Evolutionary conservation across 2,888 invertebrate species (phyloP).

Genomic region (Dorcus hopei): DNA sequence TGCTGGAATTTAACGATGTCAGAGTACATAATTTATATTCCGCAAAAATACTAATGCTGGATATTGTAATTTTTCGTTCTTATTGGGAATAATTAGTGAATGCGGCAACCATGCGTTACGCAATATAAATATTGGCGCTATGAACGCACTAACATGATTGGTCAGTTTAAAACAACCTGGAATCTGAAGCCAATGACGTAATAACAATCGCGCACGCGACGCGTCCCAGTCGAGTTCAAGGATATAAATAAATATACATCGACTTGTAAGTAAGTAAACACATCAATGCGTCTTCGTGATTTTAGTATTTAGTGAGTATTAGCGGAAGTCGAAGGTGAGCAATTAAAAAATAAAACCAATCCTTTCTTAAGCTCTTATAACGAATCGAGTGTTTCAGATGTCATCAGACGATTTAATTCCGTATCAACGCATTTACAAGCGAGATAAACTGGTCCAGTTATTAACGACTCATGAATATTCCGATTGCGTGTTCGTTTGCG

Average conservation of each 20-base stretch:
- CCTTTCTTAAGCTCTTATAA: background rate
- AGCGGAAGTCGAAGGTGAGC: background rate
- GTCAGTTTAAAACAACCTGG: background rate
- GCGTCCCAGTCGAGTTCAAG: slow-evolving; percentile 38
- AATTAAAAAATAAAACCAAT: background rate
- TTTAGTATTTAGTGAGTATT: background rate
- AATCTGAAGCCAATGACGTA: slow-evolving; percentile 13
- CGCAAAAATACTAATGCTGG: no score
- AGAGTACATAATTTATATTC: no score
- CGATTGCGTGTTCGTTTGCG: slow-evolving; percentile 59
- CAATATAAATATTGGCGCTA: no score
- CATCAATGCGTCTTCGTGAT: background rate
- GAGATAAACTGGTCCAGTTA: slow-evolving; percentile 20
- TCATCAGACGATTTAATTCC: slow-evolving; percentile 9
- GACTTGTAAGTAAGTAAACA: slow-evolving; percentile 22
- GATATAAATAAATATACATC: slow-evolving; percentile 26
- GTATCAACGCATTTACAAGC: slow-evolving; percentile 16
- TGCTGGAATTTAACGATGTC: no score
- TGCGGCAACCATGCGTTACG: no score
- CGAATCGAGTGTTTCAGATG: slow-evolving; percentile 22
- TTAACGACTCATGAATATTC: slow-evolving; percentile 34
- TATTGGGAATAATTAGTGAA: no score
- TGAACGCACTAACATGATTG: background rate
- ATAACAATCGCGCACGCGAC: slow-evolving; percentile 28
- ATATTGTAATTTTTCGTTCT: no score